Evolutionary conservation across 1,140 invertebrate genomes (phyloP).

Genomic region (Drosophila baimaii): DNA sequence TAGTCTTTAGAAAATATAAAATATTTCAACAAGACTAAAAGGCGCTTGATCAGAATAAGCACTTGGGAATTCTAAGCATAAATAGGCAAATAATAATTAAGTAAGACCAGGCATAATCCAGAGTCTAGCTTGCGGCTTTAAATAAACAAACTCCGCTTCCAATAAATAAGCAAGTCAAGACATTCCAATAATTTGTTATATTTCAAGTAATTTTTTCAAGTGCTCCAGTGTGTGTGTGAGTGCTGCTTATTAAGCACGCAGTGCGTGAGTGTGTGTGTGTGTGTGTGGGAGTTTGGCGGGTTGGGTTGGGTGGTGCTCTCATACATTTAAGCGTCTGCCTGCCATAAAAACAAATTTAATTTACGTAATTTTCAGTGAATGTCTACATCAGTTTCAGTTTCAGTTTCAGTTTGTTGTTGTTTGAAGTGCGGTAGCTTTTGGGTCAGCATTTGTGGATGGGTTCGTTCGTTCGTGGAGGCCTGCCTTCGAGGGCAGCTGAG

Average conservation of each 20-base stretch:
- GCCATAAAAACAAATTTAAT: conserved; percentile 82
- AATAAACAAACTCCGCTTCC: too few species aligned
- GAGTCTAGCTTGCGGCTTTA: too few species aligned
- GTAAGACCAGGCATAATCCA: too few species aligned
- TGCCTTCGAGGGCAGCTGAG: conserved; percentile 5
- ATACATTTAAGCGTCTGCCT: conserved; percentile 67
- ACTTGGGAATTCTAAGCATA: not conserved
- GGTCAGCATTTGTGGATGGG: conserved; percentile 15
- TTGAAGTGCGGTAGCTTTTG: conserved; percentile 64
- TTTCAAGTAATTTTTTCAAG: not conserved
- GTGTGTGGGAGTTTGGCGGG: conserved; percentile 11
- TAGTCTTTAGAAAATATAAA: too few species aligned
- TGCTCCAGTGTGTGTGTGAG: conserved; percentile 32
- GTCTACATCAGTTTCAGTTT: conserved; percentile 79
- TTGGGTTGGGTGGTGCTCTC: conserved; percentile 18
- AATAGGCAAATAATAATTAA: not conserved
- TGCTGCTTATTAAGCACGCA: conserved; percentile 65
- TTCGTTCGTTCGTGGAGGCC: not conserved
- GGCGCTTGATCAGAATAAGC: too few species aligned
- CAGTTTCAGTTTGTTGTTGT: conserved; percentile 55
- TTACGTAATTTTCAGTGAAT: conserved; percentile 82
- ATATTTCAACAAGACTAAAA: too few species aligned
- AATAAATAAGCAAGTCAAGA: too few species aligned
- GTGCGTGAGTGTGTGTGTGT: conserved; percentile 28
- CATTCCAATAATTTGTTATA: too few species aligned